These are phyloP conservation scores for Stenichneumon culpator DNA, from an alignment of 2,888 invertebrate genomes.

Conservation along the genomic window DNA sequence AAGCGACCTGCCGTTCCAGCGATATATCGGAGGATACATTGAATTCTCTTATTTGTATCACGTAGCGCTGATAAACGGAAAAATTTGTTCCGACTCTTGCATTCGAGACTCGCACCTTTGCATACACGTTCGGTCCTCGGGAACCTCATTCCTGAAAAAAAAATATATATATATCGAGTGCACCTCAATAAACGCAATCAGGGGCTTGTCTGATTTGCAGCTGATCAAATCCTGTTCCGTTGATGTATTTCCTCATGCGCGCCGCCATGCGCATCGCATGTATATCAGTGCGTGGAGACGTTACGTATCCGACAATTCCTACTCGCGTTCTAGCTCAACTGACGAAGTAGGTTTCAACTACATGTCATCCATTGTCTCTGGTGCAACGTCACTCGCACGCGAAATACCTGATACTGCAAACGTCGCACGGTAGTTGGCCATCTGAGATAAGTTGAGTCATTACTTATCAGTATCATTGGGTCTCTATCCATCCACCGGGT, in stretches of 20 bases:
- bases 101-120: neutral
- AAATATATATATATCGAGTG: neutral
- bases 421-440: neutral
- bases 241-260: neutral
- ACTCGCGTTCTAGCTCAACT: neutral
- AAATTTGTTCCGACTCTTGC: constrained; percentile 27
- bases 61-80: constrained; percentile 48
- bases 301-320: neutral
- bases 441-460: neutral
- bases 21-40: constrained; percentile 34
- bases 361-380: neutral
- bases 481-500: neutral
- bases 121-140: neutral
- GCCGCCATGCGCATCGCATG: neutral
- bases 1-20: neutral
- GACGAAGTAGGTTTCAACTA: neutral
- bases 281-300: neutral
- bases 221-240: constrained; percentile 3
- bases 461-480: neutral
- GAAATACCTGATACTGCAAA: neutral
- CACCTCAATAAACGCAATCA: neutral
- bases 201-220: neutral
- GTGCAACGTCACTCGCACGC: constrained; percentile 8
- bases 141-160: neutral
- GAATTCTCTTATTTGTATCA: constrained; percentile 57